Percentiles rank a stretch among this genome's conserved stretches.
Evolutionary conservation across 2,113 vertebrate genomes (phyloP).

Genomic region (Sinocyclocheilus anshuiensis): DNA sequence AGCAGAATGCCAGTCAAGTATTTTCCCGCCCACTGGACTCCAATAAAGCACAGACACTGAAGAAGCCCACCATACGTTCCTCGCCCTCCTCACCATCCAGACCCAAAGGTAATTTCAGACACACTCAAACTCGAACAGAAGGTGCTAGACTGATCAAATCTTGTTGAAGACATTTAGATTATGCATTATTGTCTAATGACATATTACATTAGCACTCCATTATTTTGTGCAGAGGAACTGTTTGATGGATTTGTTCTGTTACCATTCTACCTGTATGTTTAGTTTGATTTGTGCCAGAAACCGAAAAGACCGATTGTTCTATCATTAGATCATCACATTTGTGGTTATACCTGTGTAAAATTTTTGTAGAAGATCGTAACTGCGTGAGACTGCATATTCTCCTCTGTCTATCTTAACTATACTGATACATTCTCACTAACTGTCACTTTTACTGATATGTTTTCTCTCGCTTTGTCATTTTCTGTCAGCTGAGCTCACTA

Average conservation of each 20-base stretch:
- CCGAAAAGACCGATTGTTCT: background rate
- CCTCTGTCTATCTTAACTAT: background rate
- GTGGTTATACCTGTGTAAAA: background rate
- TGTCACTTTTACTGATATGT: background rate
- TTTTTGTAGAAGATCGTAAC: background rate
- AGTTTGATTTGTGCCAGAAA: background rate
- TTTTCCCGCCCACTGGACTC: conserved; percentile 73
- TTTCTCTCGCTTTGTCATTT: conserved; percentile 62
- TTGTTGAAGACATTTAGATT: background rate
- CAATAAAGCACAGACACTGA: conserved; percentile 78
- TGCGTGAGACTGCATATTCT: background rate
- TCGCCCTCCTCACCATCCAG: conserved; percentile 93
- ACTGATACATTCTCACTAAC: background rate
- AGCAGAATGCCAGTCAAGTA: conserved; percentile 72
- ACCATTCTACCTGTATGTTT: background rate
- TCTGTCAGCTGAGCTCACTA: conserved; percentile 79
- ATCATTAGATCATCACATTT: background rate
- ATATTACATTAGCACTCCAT: background rate
- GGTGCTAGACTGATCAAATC: background rate
- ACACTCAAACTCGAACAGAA: background rate
- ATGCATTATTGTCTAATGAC: background rate
- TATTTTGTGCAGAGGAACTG: background rate
- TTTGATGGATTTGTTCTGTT: background rate
- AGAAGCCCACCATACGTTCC: conserved; percentile 84
- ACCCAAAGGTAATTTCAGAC: conserved; percentile 85